phyloP scores from a whole-genome alignment of 1,140 invertebrate species.

The Gerris buenoi region DNA sequence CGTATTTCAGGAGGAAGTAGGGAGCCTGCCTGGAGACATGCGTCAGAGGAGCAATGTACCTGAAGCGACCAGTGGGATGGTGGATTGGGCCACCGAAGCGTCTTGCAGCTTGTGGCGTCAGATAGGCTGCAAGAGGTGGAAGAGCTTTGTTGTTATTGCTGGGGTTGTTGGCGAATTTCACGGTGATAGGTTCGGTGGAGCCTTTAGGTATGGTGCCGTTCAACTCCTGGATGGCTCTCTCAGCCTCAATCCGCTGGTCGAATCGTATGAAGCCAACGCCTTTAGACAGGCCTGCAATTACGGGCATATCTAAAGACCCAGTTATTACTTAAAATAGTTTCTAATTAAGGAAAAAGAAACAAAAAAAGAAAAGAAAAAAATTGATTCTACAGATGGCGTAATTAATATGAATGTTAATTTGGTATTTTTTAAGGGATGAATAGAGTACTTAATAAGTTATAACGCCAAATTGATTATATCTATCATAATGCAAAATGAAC shows the following conservation, averaged over 20 bases:
- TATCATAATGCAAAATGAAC: too few species aligned
- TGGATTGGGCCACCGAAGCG: conserved; percentile 84
- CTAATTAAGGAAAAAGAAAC: too few species aligned
- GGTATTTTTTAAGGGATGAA: too few species aligned
- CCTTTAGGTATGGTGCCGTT: conserved; percentile 94
- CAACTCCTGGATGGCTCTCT: conserved; percentile 91
- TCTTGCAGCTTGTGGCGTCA: conserved; percentile 61
- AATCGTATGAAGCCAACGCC: conserved; percentile 99
- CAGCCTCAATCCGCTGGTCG: conserved; percentile 92
- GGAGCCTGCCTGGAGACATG: conserved; percentile 38
- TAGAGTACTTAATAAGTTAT: too few species aligned
- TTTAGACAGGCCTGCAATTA: conserved; percentile 49
- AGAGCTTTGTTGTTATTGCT: conserved; percentile 80
- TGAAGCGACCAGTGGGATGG: conserved; percentile 80
- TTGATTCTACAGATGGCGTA: too few species aligned
- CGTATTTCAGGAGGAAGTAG: conserved; percentile 3
- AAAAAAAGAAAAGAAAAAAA: too few species aligned
- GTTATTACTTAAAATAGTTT: not conserved
- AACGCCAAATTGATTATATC: too few species aligned
- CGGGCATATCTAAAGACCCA: conserved; percentile 3
- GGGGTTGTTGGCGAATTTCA: conserved; percentile 99
- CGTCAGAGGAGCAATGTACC: conserved; percentile 55
- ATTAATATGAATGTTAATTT: too few species aligned
- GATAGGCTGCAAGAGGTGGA: conserved; percentile 80
- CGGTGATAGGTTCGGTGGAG: conserved; percentile 91